Base-by-base conservation (phyloP, 2,113 vertebrate species). In the Craseonycteris thonglongyai region DNA sequence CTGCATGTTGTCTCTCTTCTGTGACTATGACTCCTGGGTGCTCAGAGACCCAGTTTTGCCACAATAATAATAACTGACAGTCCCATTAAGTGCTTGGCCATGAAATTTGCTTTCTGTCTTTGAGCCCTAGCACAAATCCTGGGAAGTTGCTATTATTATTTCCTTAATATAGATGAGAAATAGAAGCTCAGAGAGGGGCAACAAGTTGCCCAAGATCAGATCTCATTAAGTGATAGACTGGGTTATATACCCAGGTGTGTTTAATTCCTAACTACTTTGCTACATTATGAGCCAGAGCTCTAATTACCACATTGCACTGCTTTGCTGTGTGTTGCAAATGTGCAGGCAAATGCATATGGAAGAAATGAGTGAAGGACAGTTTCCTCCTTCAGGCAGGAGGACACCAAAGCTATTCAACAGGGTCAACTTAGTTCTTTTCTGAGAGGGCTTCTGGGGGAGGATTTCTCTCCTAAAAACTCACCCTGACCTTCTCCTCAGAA, bases 271-370 rank as follows among this genome's bases (percentile, higher is more conserved):
- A 63, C 15, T 35, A 2, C 14, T 22, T 1, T 7, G 4, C 38
- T 26, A 2, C 4, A 2, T 33, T 7, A 28, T 3, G 14, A 72
- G 21, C 58, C 51, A 7, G 33, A 63, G n/a, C 28, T 28, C 47
- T 28, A 5, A 15, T 28, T 28, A 2, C 38, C 15, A 3, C 21
- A 1, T 11, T 0, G 14, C 5, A 2, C 0, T 5, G 22, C 30
- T 33, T 33, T 0, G 28, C 7, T 7, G 35, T 14, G 79, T 22
- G 30, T 24, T 10, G 59, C 30, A 11, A 13, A 16, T 2, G 1
- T 38, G 13, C 30, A 6, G 12, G 11, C 30, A 21, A 9, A 9
- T 7, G 9, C 14, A 6, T 38, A 21, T 28, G 10, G 54, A 54
- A 33, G 68, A 49, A 51, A 15, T 14, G 7, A 26, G 12, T n/a